Conservation (phyloP, 2,797 vertebrate species). For the Miichthys miiuy region DNA sequence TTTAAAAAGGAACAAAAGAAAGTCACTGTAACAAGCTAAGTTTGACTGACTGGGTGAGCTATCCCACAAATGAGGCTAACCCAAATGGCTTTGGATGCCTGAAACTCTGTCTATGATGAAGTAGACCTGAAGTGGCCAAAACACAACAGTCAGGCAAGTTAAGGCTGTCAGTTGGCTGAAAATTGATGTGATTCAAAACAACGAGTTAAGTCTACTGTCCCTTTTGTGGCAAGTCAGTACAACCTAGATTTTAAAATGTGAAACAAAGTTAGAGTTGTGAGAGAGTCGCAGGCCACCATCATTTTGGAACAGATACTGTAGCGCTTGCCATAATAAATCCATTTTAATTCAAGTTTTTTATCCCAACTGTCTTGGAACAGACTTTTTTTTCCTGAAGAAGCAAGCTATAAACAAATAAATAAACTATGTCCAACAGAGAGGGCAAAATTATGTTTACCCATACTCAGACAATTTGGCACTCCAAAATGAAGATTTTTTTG, state of each 20-base stretch:
- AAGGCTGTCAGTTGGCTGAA: slow-evolving; percentile 24
- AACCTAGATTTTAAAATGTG: slow-evolving; percentile 2
- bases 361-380: slow-evolving; percentile 38
- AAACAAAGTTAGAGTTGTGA: slow-evolving; percentile 3
- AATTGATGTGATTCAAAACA: slow-evolving; percentile 52
- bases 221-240: slow-evolving; percentile 14
- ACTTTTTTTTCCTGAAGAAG: slow-evolving; percentile 48
- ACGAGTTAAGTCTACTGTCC: slow-evolving; percentile 22
- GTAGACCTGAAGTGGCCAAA: slow-evolving; percentile 44
- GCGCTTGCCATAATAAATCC: slow-evolving; percentile 32
- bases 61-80: slow-evolving; percentile 27
- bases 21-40: not conserved
- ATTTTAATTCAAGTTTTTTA: slow-evolving; percentile 50
- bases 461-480: slow-evolving; percentile 60
- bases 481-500: slow-evolving; percentile 47
- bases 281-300: slow-evolving; percentile 5
- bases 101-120: slow-evolving; percentile 28
- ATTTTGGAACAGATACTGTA: slow-evolving; percentile 11
- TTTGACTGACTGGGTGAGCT: slow-evolving; percentile 37
- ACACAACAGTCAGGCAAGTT: slow-evolving; percentile 28
- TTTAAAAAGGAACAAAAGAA: not conserved
- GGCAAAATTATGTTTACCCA: slow-evolving; percentile 60
- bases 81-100: slow-evolving; percentile 1
- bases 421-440: slow-evolving; percentile 53
- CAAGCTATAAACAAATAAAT: slow-evolving; percentile 58